Conservation (phyloP, 2,113 vertebrate species). For the Nannospalax galili region DNA sequence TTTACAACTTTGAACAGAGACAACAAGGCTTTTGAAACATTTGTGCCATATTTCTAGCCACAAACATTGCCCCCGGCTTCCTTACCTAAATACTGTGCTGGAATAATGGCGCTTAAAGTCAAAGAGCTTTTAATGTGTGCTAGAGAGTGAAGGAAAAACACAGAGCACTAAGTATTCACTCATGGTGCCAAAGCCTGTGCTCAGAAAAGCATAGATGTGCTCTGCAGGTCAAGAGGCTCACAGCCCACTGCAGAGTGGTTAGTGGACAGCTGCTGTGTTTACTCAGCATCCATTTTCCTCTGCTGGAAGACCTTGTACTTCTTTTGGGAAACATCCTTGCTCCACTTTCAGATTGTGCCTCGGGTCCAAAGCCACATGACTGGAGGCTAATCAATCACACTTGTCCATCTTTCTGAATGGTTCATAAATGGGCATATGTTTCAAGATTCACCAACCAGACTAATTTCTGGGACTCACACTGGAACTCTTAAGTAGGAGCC, state of each 20-base stretch:
- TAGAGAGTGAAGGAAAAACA: background rate
- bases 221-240: background rate
- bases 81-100: background rate
- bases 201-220: background rate
- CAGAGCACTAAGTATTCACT: background rate
- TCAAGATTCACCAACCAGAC: background rate
- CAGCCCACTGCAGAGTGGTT: background rate
- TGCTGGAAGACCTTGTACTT: background rate
- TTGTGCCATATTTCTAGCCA: background rate
- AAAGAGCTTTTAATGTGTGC: background rate
- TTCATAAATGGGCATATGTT: background rate
- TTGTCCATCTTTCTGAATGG: background rate
- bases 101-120: background rate
- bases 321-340: background rate
- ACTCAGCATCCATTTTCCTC: background rate
- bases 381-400: background rate
- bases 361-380: background rate
- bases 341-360: background rate
- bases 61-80: background rate
- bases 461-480: background rate
- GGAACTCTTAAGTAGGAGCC: background rate
- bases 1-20: conserved; percentile 27
- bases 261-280: background rate
- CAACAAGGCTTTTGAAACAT: background rate
- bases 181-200: background rate